phyloP scores from a whole-genome alignment of 1,140 invertebrate genomes.

The Drosophila bocki region DNA sequence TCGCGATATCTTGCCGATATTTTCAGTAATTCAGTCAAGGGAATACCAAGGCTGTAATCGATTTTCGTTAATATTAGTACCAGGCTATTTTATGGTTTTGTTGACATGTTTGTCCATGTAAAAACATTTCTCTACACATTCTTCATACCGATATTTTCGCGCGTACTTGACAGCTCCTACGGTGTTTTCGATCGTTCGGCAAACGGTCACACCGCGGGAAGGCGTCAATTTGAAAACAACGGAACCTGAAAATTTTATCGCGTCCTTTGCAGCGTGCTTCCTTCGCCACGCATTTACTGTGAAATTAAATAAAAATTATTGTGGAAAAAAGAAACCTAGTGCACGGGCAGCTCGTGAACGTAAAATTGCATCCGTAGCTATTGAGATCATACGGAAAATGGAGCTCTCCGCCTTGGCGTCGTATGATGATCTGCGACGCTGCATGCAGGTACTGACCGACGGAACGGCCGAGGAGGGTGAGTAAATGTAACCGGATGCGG shows the following conservation, averaged over 20 bases:
- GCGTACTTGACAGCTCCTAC: neutral
- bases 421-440: constrained; percentile 89
- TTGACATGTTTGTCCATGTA: too few species aligned
- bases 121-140: too few species aligned
- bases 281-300: constrained; percentile 30
- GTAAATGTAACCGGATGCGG: constrained; percentile 8
- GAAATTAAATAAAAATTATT: neutral
- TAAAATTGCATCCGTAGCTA: neutral
- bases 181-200: too few species aligned
- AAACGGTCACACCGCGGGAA: constrained; percentile 10
- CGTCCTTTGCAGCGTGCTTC: constrained; percentile 71
- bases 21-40: too few species aligned
- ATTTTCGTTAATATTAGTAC: too few species aligned
- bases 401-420: constrained; percentile 86
- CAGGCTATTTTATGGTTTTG: too few species aligned
- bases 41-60: too few species aligned
- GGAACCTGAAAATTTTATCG: constrained; percentile 59
- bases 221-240: constrained; percentile 72
- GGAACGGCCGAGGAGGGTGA: constrained; percentile 89
- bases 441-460: constrained; percentile 88
- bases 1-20: too few species aligned
- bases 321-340: neutral
- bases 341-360: neutral
- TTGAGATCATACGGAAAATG: constrained; percentile 53
- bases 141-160: neutral